phyloP scores from a whole-genome alignment of 2,888 invertebrate species.

The Pantelozetes paolii region DNA sequence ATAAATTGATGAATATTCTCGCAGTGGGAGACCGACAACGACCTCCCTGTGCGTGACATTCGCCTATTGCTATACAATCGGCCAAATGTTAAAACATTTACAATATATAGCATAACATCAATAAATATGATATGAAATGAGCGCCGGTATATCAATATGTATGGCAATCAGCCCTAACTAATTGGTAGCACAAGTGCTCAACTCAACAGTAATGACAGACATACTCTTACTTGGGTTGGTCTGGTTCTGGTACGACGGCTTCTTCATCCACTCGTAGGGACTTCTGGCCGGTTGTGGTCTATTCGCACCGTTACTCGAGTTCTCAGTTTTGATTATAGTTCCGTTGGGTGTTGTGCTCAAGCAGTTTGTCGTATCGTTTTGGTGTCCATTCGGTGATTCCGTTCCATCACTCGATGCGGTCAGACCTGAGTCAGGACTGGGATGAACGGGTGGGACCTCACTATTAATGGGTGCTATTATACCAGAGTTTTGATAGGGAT shows the following conservation, averaged over 20 bases:
- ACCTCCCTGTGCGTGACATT: conserved; percentile 1
- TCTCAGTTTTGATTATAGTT: conserved; percentile 50
- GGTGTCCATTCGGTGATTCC: conserved; percentile 46
- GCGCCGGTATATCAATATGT: neutral
- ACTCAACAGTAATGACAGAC: neutral
- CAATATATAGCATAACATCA: conserved; percentile 19
- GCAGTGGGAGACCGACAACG: conserved; percentile 16
- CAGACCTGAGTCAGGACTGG: conserved; percentile 53
- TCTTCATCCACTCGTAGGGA: conserved; percentile 89
- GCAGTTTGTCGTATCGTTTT: conserved; percentile 46
- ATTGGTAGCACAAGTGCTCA: neutral
- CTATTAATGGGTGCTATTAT: conserved; percentile 12
- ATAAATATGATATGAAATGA: neutral
- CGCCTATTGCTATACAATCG: conserved; percentile 13
- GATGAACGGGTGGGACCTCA: conserved; percentile 35
- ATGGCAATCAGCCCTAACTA: conserved; percentile 20
- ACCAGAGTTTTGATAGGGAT: conserved; percentile 31
- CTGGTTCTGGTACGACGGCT: conserved; percentile 75
- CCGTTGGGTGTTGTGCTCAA: conserved; percentile 22
- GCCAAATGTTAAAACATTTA: conserved; percentile 27
- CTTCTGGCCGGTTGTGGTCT: conserved; percentile 70
- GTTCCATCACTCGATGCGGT: conserved; percentile 59
- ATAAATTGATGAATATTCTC: conserved; percentile 27
- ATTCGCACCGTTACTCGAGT: conserved; percentile 56
- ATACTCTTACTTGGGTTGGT: conserved; percentile 70